Conservation (phyloP, 2,113 vertebrate species). For the Megatriorchis doriae region DNA sequence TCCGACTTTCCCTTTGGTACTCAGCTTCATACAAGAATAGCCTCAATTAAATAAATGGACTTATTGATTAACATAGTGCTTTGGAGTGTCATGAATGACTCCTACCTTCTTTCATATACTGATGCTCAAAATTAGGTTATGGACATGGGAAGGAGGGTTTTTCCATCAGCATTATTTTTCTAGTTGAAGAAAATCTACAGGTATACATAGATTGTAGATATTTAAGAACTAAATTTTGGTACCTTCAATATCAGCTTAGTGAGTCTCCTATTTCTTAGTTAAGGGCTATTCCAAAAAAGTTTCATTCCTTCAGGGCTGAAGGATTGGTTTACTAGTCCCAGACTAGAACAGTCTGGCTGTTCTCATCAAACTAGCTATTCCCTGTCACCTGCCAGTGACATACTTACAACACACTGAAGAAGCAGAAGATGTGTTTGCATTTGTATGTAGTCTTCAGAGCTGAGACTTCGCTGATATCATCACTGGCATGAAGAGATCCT, state of each 20-base stretch:
- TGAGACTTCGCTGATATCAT: neutral
- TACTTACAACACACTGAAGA: neutral
- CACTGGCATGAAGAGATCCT: neutral
- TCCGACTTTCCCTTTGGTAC: neutral
- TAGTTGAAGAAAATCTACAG: neutral
- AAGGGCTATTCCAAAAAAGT: neutral
- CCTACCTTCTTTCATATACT: neutral
- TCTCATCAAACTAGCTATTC: neutral
- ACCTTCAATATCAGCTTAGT: neutral
- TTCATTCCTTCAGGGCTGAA: neutral
- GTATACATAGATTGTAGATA: neutral
- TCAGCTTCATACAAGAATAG: neutral
- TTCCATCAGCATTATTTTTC: neutral
- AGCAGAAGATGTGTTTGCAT: neutral
- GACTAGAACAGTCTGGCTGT: neutral
- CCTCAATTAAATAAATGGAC: neutral
- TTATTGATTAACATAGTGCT: rapidly evolving
- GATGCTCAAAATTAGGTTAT: neutral
- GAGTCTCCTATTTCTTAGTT: neutral
- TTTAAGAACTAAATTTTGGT: neutral
- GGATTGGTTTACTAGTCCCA: neutral
- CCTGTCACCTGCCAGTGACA: neutral
- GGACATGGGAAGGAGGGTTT: neutral
- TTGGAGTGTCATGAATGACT: neutral
- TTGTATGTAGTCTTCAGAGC: neutral